phyloP scores from a whole-genome alignment of 2,888 invertebrate species.

The Diplazon laetatorius region DNA sequence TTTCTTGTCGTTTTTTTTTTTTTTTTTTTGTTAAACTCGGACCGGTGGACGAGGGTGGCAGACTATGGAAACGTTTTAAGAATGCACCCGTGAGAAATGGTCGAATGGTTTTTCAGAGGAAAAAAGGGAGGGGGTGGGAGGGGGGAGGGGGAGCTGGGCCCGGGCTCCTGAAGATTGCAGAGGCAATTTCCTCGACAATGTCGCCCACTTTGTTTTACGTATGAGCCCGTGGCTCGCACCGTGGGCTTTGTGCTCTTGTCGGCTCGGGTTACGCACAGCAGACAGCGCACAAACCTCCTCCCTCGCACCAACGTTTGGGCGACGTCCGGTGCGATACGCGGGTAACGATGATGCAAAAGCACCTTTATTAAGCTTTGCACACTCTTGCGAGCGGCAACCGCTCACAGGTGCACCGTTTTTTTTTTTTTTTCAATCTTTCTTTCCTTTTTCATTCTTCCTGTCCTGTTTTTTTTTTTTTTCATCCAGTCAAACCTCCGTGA shows the following conservation, averaged over 20 bases:
- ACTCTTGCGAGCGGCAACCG: slow-evolving; percentile 4
- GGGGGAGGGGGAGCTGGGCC: too few species aligned
- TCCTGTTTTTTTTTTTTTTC: too few species aligned
- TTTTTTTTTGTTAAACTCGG: slow-evolving; percentile 23
- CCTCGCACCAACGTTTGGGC: slow-evolving; percentile 31
- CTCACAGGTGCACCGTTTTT: slow-evolving; percentile 38
- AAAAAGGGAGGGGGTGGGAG: too few species aligned
- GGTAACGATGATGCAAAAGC: slow-evolving; percentile 29
- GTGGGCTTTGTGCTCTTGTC: slow-evolving; percentile 54
- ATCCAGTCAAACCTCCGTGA: slow-evolving; percentile 33
- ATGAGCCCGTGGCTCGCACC: slow-evolving; percentile 62
- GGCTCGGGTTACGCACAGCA: slow-evolving; percentile 59
- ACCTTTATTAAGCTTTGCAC: slow-evolving; percentile 14
- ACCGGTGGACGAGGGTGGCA: background rate
- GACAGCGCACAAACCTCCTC: slow-evolving; percentile 36
- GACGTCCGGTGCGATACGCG: slow-evolving; percentile 51
- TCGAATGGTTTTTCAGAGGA: slow-evolving; percentile 58
- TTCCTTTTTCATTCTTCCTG: too few species aligned
- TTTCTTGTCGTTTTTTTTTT: background rate
- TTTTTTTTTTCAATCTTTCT: too few species aligned
- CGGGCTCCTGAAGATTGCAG: slow-evolving; percentile 74
- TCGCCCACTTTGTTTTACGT: slow-evolving; percentile 72
- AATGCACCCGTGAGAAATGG: slow-evolving; percentile 62
- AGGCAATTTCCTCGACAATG: slow-evolving; percentile 76
- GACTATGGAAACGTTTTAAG: slow-evolving; percentile 46